Percentiles rank a stretch among this genome's conserved stretches.
Conservation (phyloP, 1,140 invertebrate species). For the Drosophila parvula region DNA sequence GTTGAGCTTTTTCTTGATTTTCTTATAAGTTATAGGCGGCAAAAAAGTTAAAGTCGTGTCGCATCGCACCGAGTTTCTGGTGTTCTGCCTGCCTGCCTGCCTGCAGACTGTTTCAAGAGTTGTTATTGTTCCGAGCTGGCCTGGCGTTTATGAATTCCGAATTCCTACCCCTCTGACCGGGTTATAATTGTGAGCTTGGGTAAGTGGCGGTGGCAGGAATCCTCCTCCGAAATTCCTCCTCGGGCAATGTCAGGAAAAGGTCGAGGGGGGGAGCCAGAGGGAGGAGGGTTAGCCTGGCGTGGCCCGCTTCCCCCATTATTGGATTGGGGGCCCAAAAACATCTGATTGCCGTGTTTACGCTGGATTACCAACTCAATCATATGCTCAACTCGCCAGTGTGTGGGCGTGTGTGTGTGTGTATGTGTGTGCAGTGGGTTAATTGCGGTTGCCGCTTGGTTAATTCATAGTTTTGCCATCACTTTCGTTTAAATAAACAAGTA, state of each 20-base stretch:
- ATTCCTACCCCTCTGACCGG: constrained; percentile 46
- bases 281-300: constrained; percentile 1
- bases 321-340: constrained; percentile 24
- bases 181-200: constrained; percentile 58
- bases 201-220: constrained; percentile 24
- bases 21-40: constrained; percentile 60
- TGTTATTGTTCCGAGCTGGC: constrained; percentile 43
- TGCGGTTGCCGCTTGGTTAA: constrained; percentile 50
- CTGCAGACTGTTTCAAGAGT: constrained; percentile 41
- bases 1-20: constrained; percentile 65
- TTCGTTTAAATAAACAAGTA: constrained; percentile 59
- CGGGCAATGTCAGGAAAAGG: constrained; percentile 48
- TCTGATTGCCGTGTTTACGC: constrained; percentile 47
- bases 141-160: constrained; percentile 57
- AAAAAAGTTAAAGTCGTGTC: constrained; percentile 66
- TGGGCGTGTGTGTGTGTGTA: not conserved
- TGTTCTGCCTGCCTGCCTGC: constrained; percentile 19
- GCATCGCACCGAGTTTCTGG: constrained; percentile 55
- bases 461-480: constrained; percentile 59
- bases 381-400: constrained; percentile 2
- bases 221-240: constrained; percentile 30
- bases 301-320: not conserved
- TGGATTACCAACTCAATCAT: constrained; percentile 31
- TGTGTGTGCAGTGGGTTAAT: constrained; percentile 31
- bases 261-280: constrained; percentile 24